Evolutionary conservation across 1,140 invertebrate species (phyloP).

Genomic region (Drosophila neocordata): DNA sequence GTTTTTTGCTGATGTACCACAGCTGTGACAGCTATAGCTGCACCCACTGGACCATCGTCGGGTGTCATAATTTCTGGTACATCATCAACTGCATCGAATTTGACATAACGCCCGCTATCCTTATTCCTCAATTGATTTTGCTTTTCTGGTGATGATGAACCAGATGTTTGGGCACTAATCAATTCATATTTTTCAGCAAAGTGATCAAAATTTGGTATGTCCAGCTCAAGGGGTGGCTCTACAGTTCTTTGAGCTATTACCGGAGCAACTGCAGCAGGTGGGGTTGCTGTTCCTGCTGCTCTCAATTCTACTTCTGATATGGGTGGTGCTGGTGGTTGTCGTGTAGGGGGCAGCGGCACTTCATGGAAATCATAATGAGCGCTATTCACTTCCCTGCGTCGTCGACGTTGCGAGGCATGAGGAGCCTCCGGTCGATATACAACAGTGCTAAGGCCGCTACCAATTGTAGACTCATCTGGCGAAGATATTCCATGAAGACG

Average conservation of each 20-base stretch:
- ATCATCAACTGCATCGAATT: conserved; percentile 66
- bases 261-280: not conserved
- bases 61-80: conserved; percentile 62
- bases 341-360: conserved; percentile 51
- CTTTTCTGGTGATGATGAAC: not conserved
- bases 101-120: conserved; percentile 52
- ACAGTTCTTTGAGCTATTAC: not conserved
- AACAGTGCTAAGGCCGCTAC: conserved; percentile 15
- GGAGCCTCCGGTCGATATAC: conserved; percentile 20
- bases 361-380: conserved; percentile 46
- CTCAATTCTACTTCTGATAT: not conserved
- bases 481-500: conserved; percentile 21
- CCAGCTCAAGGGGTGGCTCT: conserved; percentile 33
- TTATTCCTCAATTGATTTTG: conserved; percentile 27
- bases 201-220: conserved; percentile 70
- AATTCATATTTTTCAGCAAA: conserved; percentile 70
- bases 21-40: conserved; percentile 57
- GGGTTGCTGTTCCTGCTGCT: not conserved
- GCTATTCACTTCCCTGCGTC: conserved; percentile 52
- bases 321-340: conserved; percentile 63
- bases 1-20: conserved; percentile 41
- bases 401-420: conserved; percentile 19
- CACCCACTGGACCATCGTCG: conserved; percentile 49
- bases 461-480: conserved; percentile 18
- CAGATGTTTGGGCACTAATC: conserved; percentile 40